Conservation (phyloP, 2,888 invertebrate species). For the Antheraea yamamai region DNA sequence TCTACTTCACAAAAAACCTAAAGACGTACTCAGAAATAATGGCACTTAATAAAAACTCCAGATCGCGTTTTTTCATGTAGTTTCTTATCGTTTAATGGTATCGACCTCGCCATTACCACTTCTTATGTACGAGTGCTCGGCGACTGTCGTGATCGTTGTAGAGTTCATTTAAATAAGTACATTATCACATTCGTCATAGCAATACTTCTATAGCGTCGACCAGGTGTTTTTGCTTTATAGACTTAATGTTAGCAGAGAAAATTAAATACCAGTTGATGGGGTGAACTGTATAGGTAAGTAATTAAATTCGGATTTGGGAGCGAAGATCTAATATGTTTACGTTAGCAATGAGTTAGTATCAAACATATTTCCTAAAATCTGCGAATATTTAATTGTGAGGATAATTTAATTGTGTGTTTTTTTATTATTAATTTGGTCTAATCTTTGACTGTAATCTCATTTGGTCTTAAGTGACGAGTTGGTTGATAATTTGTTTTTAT, state of each 20-base stretch:
- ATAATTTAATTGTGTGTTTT: too few species aligned
- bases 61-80: conserved; percentile 12
- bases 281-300: not conserved
- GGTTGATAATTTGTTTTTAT: too few species aligned
- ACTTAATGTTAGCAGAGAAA: conserved; percentile 8
- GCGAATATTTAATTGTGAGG: too few species aligned
- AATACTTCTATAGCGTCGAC: conserved; percentile 50
- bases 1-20: not conserved
- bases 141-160: conserved; percentile 17
- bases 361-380: too few species aligned
- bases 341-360: too few species aligned
- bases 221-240: conserved; percentile 43
- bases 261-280: not conserved
- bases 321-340: too few species aligned
- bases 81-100: conserved; percentile 20
- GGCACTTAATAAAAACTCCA: not conserved
- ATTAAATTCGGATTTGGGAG: not conserved
- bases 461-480: too few species aligned
- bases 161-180: conserved; percentile 34
- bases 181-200: conserved; percentile 59
- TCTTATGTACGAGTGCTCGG: conserved; percentile 12
- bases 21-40: conserved; percentile 6
- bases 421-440: too few species aligned
- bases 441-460: too few species aligned
- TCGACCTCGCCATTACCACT: conserved; percentile 21